Evolutionary conservation across 1,140 invertebrate genomes (phyloP), one percentile per base, ranked within the genome.

Genomic region (Tachypleus tridentatus): DNA sequence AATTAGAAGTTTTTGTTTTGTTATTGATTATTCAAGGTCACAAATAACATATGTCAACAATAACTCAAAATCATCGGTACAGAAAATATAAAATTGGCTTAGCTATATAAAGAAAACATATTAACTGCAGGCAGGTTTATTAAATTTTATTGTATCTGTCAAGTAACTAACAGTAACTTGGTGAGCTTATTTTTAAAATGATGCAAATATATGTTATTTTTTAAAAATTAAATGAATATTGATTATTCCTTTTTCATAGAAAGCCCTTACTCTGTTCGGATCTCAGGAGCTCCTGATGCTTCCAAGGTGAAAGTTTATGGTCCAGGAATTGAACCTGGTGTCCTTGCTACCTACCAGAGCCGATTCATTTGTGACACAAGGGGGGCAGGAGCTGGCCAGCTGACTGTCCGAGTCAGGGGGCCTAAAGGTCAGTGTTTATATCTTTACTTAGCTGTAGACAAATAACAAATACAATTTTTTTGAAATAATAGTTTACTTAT

Each of bases 321-420:
- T 0, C 93, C 95, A 29, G 95, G 96, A 49, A 89, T 98, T 61
- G 93, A 98, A 74, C 90, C 96, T 72, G 96, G 95, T 49, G 95
- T 98, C 50, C 77, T 98, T 56, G 93, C 95, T 49, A 91, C 88
- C 9, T 98, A 94, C 81, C 92, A 97, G 77, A 95, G 91, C 47
- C 82, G 93, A 61, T 99, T 99, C 76, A 90, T 97, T 64, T 97
- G 96, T 77, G 97, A 99, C 76, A 99, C 97, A 3, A 82, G 91
- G 69, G 97, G 97, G 60, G 97, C 97, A 3, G 97, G 97, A 48
- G 94, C 95, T 49, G 94, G 94, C 0, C 94, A 97, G 76, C 78
- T 97, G 3, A 98, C 94, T 0, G 96, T 99, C 10, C 82, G 95
- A 72, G 94, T 99, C 58, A 82, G 96, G 66, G 97, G 97, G 61